Conservation (phyloP, 2,797 vertebrate species). For the Aplochiton taeniatus region DNA sequence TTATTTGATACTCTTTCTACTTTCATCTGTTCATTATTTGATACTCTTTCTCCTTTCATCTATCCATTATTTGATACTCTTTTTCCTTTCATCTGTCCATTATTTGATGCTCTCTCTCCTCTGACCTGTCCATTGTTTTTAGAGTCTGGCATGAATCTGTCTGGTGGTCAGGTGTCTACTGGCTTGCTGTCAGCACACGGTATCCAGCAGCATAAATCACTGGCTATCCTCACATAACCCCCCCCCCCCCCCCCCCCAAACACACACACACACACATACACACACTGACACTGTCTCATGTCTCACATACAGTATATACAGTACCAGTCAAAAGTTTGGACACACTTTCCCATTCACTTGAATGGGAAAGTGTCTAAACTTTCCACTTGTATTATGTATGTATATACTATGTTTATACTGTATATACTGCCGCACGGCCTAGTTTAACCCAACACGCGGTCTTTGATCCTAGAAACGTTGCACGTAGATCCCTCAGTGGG, state of each 20-base stretch:
- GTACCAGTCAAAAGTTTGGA: too few species aligned
- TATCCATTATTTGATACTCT: not conserved
- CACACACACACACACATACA: conserved; percentile 3
- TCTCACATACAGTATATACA: conserved; percentile 1
- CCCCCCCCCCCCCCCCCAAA: conserved; percentile 17
- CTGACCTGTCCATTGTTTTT: conserved; percentile 45
- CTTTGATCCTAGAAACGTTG: too few species aligned
- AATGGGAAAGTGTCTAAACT: too few species aligned
- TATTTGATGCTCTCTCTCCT: conserved; percentile 57
- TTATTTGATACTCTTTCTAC: too few species aligned
- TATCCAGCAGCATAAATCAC: conserved; percentile 64
- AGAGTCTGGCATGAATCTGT: conserved; percentile 62
- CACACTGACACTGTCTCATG: not conserved
- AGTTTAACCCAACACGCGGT: too few species aligned
- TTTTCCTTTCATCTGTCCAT: conserved; percentile 13
- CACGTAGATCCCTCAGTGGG: too few species aligned
- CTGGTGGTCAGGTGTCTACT: conserved; percentile 46
- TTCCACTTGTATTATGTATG: too few species aligned
- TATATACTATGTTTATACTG: too few species aligned
- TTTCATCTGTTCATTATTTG: conserved; percentile 11
- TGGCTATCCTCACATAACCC: conserved; percentile 63
- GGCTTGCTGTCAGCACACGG: conserved; percentile 50
- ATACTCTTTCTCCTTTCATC: not conserved
- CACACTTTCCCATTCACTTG: not conserved
- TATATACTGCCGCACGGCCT: too few species aligned